Evolutionary conservation across 1,140 invertebrate species (phyloP), one percentile per base, ranked within the genome.

Genomic region (Pogonomyrmex barbatus): DNA sequence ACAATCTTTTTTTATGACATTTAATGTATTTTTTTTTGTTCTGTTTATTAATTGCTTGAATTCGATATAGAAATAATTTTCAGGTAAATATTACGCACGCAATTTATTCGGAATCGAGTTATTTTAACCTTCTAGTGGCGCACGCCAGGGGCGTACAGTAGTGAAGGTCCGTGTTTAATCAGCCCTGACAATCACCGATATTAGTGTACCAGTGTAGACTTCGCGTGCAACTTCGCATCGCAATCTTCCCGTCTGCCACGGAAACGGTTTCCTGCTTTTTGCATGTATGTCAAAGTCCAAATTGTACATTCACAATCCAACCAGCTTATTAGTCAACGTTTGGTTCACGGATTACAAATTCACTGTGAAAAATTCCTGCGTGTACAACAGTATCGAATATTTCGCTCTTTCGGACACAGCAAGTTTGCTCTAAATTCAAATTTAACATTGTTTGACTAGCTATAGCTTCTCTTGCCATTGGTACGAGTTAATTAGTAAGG

Each of bases 161-260:
- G 76, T 39, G 56, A 33, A 77, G 50, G 76, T 58, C 70, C 24
- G 45, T 10, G 87, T 79, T 2, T 77, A 36, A 30, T 63, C 87
- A 60, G 88, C 54, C 81, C 17, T 12, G 68, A 63, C 56, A 12
- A 24, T 67, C 4, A 36, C n/a, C 10, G 50, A 33, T 33, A 58
- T 52, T 50, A 62, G 33, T 62, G 42, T 39, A 42, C 24, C 10
- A 9, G 56, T 45, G 24, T 17, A 60, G 67, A 60, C 79, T 73
- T 83, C 33, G 79, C 67, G 79, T 83, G 79, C 79, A 47, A 83
- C 17, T 14, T 89, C 83, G 76, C 85, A 45, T 70, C 30, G 39
- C 62, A 76, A 88, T 71, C 39, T 60, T 42, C 42, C 56, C 60
- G 81, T 88, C 81, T 42, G 62, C 45, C 33, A 10, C 47, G 56